A percentile compares a stretch with the other conserved stretches of the same genome.
Conservation (phyloP, 2,797 vertebrate species). For the Thunnus albacares region DNA sequence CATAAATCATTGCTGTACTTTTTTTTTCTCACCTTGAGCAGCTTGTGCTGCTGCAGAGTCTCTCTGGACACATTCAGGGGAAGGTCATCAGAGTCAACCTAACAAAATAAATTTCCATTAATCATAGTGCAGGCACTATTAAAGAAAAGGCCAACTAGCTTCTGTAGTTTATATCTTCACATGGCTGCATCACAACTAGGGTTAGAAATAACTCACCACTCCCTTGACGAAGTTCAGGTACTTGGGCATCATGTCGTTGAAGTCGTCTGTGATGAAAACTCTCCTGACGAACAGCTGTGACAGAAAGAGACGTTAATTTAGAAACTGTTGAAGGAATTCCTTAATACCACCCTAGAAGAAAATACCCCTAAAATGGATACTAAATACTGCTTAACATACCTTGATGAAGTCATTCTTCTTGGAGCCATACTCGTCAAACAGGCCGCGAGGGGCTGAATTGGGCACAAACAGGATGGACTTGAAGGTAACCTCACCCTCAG, state of each 20-base stretch:
- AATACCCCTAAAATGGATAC: background rate
- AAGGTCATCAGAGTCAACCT: slow-evolving; percentile 99
- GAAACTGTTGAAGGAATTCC: background rate
- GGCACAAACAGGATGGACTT: slow-evolving; percentile 98
- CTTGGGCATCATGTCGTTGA: slow-evolving; percentile 99
- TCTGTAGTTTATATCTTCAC: background rate
- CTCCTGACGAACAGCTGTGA: slow-evolving; percentile 88
- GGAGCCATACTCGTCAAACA: slow-evolving; percentile 98
- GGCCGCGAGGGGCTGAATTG: slow-evolving; percentile 92
- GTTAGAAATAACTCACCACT: slow-evolving; percentile 90
- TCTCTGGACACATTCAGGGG: slow-evolving; percentile 98
- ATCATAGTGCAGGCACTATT: background rate
- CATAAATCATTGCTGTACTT: background rate
- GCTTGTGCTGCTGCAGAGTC: slow-evolving; percentile 98
- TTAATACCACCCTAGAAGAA: background rate
- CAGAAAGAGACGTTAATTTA: background rate
- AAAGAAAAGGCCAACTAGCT: background rate
- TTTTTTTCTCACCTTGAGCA: slow-evolving; percentile 90
- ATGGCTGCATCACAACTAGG: background rate
- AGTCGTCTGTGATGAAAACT: slow-evolving; percentile 99
- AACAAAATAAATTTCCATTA: slow-evolving; percentile 28
- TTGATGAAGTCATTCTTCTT: slow-evolving; percentile 99
- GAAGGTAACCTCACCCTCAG: slow-evolving; percentile 99
- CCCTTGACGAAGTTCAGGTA: slow-evolving; percentile 98
- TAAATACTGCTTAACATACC: slow-evolving; percentile 76